A percentile compares a stretch with the other conserved stretches of the same genome.
Conservation (phyloP, 2,113 vertebrate genomes). For the Nothoprocta pentlandii region DNA sequence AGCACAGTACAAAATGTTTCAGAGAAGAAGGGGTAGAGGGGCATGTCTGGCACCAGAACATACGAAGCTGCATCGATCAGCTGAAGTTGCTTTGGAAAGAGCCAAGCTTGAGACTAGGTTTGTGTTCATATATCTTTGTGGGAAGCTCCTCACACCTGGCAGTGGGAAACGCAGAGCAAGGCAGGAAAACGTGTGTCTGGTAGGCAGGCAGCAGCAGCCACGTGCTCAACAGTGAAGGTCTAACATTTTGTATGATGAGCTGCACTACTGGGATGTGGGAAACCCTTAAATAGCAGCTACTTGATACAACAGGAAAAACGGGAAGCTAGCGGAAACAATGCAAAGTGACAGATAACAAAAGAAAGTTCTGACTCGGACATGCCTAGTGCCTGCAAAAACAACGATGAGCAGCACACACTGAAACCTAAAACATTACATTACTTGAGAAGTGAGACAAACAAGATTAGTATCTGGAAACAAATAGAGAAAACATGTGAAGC, state of each 20-base stretch:
- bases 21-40: background rate
- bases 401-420: background rate
- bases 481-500: background rate
- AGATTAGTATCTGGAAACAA: fast-evolving
- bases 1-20: background rate
- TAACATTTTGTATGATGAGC: background rate
- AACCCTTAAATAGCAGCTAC: background rate
- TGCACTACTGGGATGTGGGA: background rate
- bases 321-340: background rate
- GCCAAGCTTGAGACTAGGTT: background rate
- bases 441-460: background rate
- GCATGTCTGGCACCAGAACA: background rate
- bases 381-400: background rate
- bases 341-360: background rate
- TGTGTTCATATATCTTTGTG: background rate
- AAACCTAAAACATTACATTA: background rate
- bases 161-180: background rate
- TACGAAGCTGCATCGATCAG: background rate
- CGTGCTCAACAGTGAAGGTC: background rate
- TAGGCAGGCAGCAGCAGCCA: background rate
- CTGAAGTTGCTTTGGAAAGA: background rate
- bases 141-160: background rate
- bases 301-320: background rate
- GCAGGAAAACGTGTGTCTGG: background rate
- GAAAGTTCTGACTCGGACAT: background rate